Evolutionary conservation across 2,888 invertebrate genomes (phyloP), one percentile per base, ranked within the genome.

Genomic region (Epinotia nisella): DNA sequence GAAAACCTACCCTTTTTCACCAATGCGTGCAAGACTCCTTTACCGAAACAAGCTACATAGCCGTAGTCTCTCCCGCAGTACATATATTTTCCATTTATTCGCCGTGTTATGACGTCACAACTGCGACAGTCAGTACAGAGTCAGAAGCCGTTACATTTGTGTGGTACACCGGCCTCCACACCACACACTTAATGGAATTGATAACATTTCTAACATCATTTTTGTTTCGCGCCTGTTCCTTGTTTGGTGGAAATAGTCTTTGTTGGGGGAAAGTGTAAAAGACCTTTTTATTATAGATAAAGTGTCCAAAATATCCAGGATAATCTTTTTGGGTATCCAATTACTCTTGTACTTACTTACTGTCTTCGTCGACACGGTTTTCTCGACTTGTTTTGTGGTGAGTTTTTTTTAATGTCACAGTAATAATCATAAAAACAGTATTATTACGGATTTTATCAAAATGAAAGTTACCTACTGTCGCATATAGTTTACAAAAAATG

Each of bases 171-270:
- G 60, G 60, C 60, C 29, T 19, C 9, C 41, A 13, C 35, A 10
- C 53, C 60, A 45, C 66, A 66, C 72, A 68, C 68, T 68, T 68
- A 73, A 68, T 64, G 62, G 68, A 73, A 73, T 73, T 73, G 68
- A 73, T 64, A 68, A 73, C 72, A 68, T 68, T 68, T 53, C 72
- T 68, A 64, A 64, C 72, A 58, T 59, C 56, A 73, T 64, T 73
- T 68, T 73, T 64, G 67, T 68, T 73, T 73, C 51, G 39, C 60
- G 65, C 67, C 71, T 67, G 70, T 65, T 60, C 56, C 61, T 72
- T 67, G 61, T 67, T 49, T 72, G 67, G 66, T 51, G 35, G 39
- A 67, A 72, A 67, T 72, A 55, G 60, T 61, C 13, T 72, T 67
- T 72, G 61, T 67, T 72, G 21, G 13, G 39, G 67, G 17, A 53